A percentile compares a stretch with the other conserved stretches of the same genome.
Evolutionary conservation across 2,113 vertebrate genomes (phyloP).

Genomic region (Astur gentilis): DNA sequence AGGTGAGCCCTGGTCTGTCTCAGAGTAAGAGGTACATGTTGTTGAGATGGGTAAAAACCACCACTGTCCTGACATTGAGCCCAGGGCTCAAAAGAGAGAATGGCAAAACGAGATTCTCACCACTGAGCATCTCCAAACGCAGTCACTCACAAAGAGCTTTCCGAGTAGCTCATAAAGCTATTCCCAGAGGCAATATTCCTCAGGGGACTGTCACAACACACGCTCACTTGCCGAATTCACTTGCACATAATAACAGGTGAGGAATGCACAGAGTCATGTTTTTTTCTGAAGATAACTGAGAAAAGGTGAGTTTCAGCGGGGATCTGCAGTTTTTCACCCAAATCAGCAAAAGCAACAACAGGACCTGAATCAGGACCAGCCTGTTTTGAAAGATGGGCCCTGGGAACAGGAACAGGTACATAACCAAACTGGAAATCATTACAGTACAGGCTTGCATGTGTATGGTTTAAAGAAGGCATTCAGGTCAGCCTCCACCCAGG

Average conservation of each 20-base stretch:
- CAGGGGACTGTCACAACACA: neutral
- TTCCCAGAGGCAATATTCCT: neutral
- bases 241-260: neutral
- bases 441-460: neutral
- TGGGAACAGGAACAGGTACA: conserved; percentile 40
- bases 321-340: neutral
- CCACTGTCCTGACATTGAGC: neutral
- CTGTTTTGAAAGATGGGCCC: conserved; percentile 6
- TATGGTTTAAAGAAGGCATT: conserved; percentile 26
- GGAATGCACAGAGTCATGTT: neutral
- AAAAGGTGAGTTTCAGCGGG: neutral
- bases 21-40: neutral
- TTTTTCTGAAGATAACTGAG: neutral
- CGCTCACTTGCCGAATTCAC: neutral
- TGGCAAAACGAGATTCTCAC: neutral
- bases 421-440: conserved; percentile 58
- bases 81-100: neutral
- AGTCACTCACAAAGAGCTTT: neutral
- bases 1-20: neutral
- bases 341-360: neutral
- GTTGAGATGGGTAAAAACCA: neutral
- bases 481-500: conserved; percentile 60
- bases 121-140: neutral
- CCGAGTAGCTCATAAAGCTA: neutral
- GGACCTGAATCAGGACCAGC: neutral